Evolutionary conservation across 2,888 invertebrate genomes (phyloP).

Genomic region (Hypena proboscidalis): DNA sequence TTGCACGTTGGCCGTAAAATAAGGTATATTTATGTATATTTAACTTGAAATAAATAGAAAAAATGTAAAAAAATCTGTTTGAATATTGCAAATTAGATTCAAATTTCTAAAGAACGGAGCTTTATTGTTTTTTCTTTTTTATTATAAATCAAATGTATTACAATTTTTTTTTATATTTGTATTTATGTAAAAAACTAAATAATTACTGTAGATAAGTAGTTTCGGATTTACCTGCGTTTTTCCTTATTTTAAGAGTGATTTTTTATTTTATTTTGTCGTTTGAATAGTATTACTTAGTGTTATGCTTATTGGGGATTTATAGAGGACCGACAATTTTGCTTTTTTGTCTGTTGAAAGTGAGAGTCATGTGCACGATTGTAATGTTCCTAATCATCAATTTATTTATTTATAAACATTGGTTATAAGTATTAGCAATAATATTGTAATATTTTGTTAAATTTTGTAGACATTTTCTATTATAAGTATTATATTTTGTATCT

Average conservation of each 20-base stretch:
- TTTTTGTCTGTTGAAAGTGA: slow-evolving; percentile 23
- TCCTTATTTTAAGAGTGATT: slow-evolving; percentile 57
- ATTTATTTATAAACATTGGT: slow-evolving; percentile 10
- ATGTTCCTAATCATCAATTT: slow-evolving; percentile 44
- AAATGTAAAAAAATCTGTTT: slow-evolving; percentile 47
- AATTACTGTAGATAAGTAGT: slow-evolving; percentile 61
- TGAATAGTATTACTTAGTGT: slow-evolving; percentile 51
- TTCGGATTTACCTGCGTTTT: slow-evolving; percentile 60
- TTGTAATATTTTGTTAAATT: slow-evolving; percentile 17
- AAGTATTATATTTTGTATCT: slow-evolving; percentile 27
- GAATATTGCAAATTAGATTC: slow-evolving; percentile 58
- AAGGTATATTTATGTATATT: slow-evolving; percentile 63
- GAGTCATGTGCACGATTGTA: slow-evolving; percentile 18
- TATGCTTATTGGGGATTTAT: slow-evolving; percentile 36
- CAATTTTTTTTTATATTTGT: slow-evolving; percentile 67
- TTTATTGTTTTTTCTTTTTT: slow-evolving; percentile 54
- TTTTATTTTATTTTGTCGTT: slow-evolving; percentile 51
- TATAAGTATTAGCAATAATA: slow-evolving; percentile 7
- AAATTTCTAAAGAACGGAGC: slow-evolving; percentile 63
- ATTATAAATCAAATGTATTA: slow-evolving; percentile 51
- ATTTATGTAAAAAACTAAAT: slow-evolving; percentile 63
- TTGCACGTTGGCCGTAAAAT: slow-evolving; percentile 73
- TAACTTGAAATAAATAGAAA: slow-evolving; percentile 53
- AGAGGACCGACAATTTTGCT: slow-evolving; percentile 12
- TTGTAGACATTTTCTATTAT: slow-evolving; percentile 10